Conservation (phyloP, 2,113 vertebrate species). For the Thalassarche chlororhynchos region DNA sequence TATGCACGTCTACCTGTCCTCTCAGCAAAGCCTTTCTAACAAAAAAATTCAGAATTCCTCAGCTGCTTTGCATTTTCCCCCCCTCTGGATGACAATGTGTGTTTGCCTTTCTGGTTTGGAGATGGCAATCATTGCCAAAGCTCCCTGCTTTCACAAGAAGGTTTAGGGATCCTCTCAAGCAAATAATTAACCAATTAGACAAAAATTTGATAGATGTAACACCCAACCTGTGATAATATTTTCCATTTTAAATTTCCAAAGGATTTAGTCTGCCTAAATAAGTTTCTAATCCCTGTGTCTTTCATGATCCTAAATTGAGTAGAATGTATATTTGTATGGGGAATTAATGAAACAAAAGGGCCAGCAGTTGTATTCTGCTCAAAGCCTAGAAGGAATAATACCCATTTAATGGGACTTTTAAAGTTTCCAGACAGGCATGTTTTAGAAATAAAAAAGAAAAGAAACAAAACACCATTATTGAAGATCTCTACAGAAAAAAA, state of each 20-base stretch:
- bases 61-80: not conserved
- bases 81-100: not conserved
- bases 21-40: not conserved
- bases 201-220: not conserved
- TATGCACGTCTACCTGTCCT: not conserved
- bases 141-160: not conserved
- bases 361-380: not conserved
- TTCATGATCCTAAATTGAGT: not conserved
- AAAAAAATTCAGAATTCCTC: not conserved
- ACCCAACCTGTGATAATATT: constrained; percentile 1
- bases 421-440: not conserved
- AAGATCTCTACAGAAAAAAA: not conserved
- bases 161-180: constrained; percentile 17
- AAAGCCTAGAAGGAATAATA: not conserved
- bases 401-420: not conserved
- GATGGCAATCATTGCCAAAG: not conserved
- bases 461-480: not conserved
- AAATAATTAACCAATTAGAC: constrained; percentile 25
- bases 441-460: not conserved
- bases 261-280: constrained; percentile 18
- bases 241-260: constrained; percentile 17
- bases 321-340: not conserved
- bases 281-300: constrained; percentile 12
- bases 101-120: not conserved
- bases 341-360: constrained; percentile 40